Evolutionary conservation across 2,888 invertebrate genomes (phyloP), one percentile per base, ranked within the genome.

Genomic region (Ecdyonurus torrentis): DNA sequence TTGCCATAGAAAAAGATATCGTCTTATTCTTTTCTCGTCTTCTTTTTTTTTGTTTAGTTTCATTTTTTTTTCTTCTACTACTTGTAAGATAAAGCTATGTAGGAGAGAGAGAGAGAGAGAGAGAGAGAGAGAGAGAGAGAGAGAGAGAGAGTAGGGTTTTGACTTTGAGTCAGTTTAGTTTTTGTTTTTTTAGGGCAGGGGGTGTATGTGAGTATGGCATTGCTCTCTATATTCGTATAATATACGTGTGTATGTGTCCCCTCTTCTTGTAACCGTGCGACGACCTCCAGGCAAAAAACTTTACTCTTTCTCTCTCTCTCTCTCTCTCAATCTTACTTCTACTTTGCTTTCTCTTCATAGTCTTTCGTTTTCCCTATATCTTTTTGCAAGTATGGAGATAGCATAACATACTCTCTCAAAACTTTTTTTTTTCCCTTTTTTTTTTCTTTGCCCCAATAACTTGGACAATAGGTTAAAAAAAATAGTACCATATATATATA

Each of bases 21-120:
- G 24, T 53, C 25, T 64, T 59, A 24, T 63, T 63, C 52, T 63
- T n/a, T n/a, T n/a, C n/a, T n/a, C n/a, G n/a, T n/a, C n/a, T n/a
- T n/a, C n/a, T 24, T 52, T 63, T 63, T 63, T 63, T 18, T 60
- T 60, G n/a, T n/a, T 62, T 62, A 20, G 19, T 59, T 52, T 7
- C 52, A 1, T 61, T 50, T 53, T 19, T 19, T 22, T 61, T 20
- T 20, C 61, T 63, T 24, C 37, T 52, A 23, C 50, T 23, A 18
- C 22, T 25, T 50, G 50, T 61, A 50, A n/a, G 24, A 62, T 24
- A 25, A 61, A 1, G 18, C 25, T 62, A n/a, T n/a, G 25, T n/a
- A 23, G 19, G 15, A 23, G 10, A 23, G 24, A 23, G 25, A 62
- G 37, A n/a, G n/a, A n/a, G n/a, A n/a, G n/a, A n/a, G n/a, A n/a